Base-by-base conservation (phyloP, 2,113 vertebrate genomes). In the Coptodon rendalli region DNA sequence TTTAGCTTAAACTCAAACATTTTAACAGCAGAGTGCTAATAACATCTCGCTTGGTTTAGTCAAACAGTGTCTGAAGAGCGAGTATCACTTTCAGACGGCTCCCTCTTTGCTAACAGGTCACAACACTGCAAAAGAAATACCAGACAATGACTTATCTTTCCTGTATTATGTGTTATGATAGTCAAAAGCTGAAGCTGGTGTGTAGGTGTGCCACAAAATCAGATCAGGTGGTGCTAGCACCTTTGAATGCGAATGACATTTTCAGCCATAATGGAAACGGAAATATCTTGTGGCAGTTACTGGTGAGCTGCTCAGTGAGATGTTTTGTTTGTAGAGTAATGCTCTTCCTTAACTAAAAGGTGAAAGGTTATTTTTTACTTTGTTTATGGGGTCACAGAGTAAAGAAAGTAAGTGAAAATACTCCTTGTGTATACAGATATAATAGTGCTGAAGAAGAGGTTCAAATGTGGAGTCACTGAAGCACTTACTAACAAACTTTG, bases 21-120 rank as follows among this genome's bases (percentile, higher is more conserved):
- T 92, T 94, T 89, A 88, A 63, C 92, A 79, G 68, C 87, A 95
- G 94, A 95, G 95, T 93, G 94, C 93, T 94, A 96, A 96, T 95
- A 93, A 91, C 76, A 87, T 93, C 93, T 95, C 79, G 92, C 91
- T 96, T 94, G 93, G 82, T 91, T 96, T 90, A 82, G 89, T 76
- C 54, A 22, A 80, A 81, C 85, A 53, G 83, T 86, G 89, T 91
- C 93, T 89, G 85, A 84, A 89, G 90, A 90, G 87, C 9, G 81
- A 54, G 92, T 94, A 95, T 96, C 93, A 89, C 86, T 96, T 96
- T 95, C 94, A 94, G 90, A 93, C 83, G 68, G 91, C 87, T 94
- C 61, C 54, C 13, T 88, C 83, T 76, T 87, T 92, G 93, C 85
- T 93, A 83, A 89, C 80, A 87, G 90, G 88, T 88, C 86, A 34